These are phyloP conservation scores for Stichopus horrens DNA, from an alignment of 53 echinoderm and acorn worm species.

Conservation along the genomic window DNA sequence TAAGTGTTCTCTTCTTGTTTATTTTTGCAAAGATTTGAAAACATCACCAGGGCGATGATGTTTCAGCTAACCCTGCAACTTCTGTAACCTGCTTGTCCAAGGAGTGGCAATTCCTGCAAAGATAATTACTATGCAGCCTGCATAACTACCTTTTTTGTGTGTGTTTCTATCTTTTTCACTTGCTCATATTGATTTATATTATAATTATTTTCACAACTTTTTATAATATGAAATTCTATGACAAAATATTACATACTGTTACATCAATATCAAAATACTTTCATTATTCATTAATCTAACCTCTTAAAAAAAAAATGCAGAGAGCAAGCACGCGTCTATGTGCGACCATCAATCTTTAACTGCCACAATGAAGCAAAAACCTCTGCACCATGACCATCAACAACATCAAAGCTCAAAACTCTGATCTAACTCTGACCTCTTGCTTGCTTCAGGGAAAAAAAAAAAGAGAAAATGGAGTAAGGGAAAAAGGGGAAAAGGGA, in stretches of 20 bases:
- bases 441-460: no score
- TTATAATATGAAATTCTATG: conserved; percentile 11
- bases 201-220: background rate
- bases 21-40: no score
- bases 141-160: background rate
- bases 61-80: no score
- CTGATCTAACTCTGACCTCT: no score
- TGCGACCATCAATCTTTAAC: background rate
- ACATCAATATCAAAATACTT: conserved; percentile 11
- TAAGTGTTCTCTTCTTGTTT: no score
- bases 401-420: background rate
- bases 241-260: conserved; percentile 18
- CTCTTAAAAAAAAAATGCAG: background rate
- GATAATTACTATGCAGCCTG: background rate
- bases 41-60: no score
- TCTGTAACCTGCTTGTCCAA: no score
- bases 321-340: background rate
- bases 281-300: background rate
- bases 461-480: background rate
- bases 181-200: no score
- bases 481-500: background rate
- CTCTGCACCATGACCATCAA: background rate
- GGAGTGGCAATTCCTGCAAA: no score
- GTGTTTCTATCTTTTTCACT: no score
- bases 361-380: no score